These are phyloP conservation scores for Gopherus flavomarginatus DNA, from an alignment of 2,113 vertebrate genomes.

Conservation along the genomic window DNA sequence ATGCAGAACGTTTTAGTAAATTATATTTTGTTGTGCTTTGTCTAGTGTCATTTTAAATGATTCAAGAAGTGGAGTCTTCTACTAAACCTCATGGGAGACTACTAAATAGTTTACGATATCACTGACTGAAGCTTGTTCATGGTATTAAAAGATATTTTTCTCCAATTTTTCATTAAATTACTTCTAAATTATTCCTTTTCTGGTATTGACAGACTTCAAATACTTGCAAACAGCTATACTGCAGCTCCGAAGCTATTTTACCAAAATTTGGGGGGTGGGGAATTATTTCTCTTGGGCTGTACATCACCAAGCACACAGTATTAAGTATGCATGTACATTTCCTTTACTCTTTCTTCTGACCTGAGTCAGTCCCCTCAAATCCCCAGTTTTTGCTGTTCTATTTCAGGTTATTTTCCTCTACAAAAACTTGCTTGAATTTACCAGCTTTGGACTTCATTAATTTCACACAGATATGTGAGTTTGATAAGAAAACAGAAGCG, in stretches of 20 bases:
- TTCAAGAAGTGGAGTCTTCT: neutral
- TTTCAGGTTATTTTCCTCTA: conserved; percentile 28
- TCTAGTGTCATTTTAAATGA: neutral
- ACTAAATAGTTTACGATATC: neutral
- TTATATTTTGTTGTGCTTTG: neutral
- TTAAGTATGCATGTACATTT: conserved; percentile 61
- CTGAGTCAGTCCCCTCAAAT: conserved; percentile 49
- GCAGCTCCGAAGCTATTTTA: conserved; percentile 60
- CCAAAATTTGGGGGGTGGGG: conserved; percentile 33
- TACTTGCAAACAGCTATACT: conserved; percentile 57
- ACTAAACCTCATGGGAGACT: conserved; percentile 13
- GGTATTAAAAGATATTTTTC: conserved; percentile 23
- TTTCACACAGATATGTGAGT: neutral
- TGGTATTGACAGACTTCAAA: conserved; percentile 52
- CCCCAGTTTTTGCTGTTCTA: conserved; percentile 58
- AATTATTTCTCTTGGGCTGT: conserved; percentile 62
- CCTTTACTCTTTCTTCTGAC: conserved; percentile 66
- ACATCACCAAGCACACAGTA: conserved; percentile 44
- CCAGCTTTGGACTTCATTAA: conserved; percentile 10
- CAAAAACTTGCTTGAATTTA: neutral
- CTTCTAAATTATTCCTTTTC: conserved; percentile 56
- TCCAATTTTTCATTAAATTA: conserved; percentile 55
- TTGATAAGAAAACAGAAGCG: neutral
- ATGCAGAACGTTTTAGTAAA: neutral
- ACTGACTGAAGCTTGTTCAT: neutral